A percentile compares a stretch with the other conserved stretches of the same genome.
Conservation (phyloP, 64 coral and sea anemone species). For the Montipora efflorescens region DNA sequence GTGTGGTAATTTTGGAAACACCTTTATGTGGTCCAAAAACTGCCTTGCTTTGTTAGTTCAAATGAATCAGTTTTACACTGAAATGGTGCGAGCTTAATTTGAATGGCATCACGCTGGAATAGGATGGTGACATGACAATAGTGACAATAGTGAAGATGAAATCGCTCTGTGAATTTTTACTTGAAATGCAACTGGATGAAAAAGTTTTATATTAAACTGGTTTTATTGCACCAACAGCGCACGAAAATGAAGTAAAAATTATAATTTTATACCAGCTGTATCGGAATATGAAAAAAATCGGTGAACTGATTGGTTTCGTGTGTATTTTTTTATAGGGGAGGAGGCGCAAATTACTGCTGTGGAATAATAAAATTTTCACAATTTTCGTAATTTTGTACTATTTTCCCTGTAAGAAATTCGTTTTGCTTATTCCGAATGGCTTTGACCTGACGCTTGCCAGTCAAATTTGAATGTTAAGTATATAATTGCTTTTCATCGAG, state of each 20-base stretch:
- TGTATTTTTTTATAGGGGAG: too few species aligned
- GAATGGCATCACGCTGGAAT: neutral
- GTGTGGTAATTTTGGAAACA: neutral
- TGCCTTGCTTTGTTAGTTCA: neutral
- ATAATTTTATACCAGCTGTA: neutral
- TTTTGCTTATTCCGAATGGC: too few species aligned
- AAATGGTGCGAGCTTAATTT: neutral
- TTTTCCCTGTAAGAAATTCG: neutral
- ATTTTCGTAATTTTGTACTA: too few species aligned
- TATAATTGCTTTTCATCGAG: conserved; percentile 3
- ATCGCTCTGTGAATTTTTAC: conserved; percentile 1
- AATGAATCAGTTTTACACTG: neutral
- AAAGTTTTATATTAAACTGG: neutral
- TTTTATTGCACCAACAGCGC: too few species aligned
- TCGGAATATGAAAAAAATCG: too few species aligned
- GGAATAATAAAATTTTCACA: too few species aligned
- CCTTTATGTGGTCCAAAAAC: too few species aligned
- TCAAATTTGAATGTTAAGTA: neutral
- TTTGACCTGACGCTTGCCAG: neutral
- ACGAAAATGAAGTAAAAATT: neutral
- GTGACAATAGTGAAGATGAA: neutral
- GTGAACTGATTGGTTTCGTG: too few species aligned
- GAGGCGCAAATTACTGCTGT: too few species aligned
- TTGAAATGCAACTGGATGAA: conserved; percentile 13
- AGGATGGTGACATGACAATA: neutral